These are phyloP conservation scores for Prunella himalayana DNA, from an alignment of 2,113 vertebrate genomes.

Conservation along the genomic window DNA sequence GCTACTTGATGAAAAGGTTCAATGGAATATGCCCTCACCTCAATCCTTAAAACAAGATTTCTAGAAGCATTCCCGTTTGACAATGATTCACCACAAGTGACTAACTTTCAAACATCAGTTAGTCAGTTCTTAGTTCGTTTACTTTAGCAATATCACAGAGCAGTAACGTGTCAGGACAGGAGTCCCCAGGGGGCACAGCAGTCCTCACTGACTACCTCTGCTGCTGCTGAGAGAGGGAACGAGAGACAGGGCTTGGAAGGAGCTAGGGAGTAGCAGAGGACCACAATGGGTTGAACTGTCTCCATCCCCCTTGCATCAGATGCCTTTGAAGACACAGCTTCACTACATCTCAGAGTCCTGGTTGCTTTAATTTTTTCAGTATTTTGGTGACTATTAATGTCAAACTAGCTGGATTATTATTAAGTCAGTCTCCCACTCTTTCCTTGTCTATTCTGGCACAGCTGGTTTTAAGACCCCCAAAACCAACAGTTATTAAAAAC, in stretches of 20 bases:
- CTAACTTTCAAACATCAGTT: slow-evolving; percentile 31
- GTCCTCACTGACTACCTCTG: neutral
- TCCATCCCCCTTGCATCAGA: neutral
- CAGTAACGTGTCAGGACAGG: neutral
- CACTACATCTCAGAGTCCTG: neutral
- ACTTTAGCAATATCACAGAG: neutral
- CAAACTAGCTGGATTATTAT: neutral
- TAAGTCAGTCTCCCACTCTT: neutral
- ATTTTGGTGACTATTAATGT: neutral
- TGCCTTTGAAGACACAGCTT: neutral
- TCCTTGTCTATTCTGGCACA: neutral
- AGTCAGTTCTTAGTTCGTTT: neutral
- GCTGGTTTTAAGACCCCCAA: neutral
- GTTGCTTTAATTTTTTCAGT: neutral
- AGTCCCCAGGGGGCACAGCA: neutral
- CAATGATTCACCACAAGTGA: slow-evolving; percentile 42
- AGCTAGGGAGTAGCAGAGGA: neutral
- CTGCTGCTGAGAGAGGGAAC: neutral
- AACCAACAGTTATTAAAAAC: neutral
- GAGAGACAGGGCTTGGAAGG: neutral
- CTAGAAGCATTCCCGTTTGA: slow-evolving; percentile 3
- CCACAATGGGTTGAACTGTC: neutral
- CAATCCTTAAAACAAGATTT: neutral
- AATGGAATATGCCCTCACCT: neutral
- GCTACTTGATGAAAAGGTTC: neutral